Conservation (phyloP, 1,140 invertebrate species). For the Harlomillsia oculata region DNA sequence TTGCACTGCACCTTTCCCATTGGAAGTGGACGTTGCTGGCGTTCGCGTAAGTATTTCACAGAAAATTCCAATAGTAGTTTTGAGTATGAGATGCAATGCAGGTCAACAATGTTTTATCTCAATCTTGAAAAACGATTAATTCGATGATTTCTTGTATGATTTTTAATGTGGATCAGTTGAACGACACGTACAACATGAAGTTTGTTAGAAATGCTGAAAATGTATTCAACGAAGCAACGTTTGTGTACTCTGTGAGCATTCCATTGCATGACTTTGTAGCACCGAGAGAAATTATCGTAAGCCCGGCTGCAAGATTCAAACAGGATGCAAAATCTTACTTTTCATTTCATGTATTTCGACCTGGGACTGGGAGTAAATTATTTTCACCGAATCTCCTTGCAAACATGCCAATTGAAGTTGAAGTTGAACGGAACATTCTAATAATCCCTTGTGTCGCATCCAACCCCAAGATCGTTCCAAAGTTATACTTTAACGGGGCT, state of each 20-base stretch:
- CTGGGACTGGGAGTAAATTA: no score
- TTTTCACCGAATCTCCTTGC: no score
- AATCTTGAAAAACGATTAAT: background rate
- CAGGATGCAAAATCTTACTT: background rate
- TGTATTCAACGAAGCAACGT: conserved; percentile 18
- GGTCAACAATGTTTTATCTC: background rate
- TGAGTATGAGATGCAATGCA: background rate
- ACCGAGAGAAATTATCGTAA: background rate
- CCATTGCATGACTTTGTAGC: background rate
- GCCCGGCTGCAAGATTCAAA: background rate
- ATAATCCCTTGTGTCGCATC: conserved; percentile 11
- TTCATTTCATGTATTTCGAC: conserved; percentile 5
- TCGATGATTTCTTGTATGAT: no score
- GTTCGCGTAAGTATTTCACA: background rate
- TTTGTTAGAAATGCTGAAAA: conserved; percentile 21
- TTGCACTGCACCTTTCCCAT: conserved; percentile 1
- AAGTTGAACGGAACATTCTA: background rate
- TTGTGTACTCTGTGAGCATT: conserved; percentile 12
- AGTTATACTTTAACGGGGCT: background rate
- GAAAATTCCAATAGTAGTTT: background rate
- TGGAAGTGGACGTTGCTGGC: background rate
- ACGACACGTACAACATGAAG: background rate
- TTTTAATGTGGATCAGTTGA: background rate
- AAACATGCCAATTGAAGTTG: no score
- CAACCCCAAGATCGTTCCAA: background rate